A percentile compares a stretch with the other conserved stretches of the same genome.
phyloP scores from a whole-genome alignment of 2,797 vertebrate species.

The Gadopsis marmoratus region DNA sequence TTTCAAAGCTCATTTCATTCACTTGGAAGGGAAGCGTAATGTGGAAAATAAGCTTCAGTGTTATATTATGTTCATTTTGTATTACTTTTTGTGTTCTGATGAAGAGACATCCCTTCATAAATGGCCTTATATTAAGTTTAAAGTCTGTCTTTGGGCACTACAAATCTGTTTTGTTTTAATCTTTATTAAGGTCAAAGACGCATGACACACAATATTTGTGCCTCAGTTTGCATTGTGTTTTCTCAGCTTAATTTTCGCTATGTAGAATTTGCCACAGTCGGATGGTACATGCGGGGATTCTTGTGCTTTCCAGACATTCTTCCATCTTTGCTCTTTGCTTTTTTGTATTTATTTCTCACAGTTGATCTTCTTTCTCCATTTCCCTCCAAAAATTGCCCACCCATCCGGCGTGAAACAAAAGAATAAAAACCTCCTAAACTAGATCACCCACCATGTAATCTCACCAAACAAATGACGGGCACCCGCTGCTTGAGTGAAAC shows the following conservation, averaged over 20 bases:
- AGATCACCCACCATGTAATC: conserved; percentile 82
- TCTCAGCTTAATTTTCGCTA: neutral
- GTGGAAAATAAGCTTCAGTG: conserved; percentile 69
- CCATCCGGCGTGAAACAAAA: conserved; percentile 73
- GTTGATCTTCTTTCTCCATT: conserved; percentile 61
- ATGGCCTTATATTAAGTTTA: conserved; percentile 18
- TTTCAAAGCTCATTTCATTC: conserved; percentile 67
- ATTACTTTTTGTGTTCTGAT: conserved; percentile 48
- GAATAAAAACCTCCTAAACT: conserved; percentile 74
- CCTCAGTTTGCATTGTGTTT: neutral
- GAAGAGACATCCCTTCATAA: conserved; percentile 38
- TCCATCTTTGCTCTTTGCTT: conserved; percentile 47
- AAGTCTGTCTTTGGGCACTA: neutral
- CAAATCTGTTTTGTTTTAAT: conserved; percentile 12
- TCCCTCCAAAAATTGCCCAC: conserved; percentile 70
- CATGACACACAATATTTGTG: neutral
- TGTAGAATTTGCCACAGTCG: conserved; percentile 13
- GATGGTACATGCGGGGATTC: neutral
- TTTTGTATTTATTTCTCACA: conserved; percentile 58
- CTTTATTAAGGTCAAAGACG: conserved; percentile 20
- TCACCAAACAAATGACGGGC: conserved; percentile 77
- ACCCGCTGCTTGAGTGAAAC: conserved; percentile 68
- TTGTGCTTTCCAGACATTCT: conserved; percentile 31
- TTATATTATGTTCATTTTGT: conserved; percentile 43
- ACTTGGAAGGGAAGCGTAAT: conserved; percentile 62